Evolutionary conservation across 2,888 invertebrate genomes (phyloP), one percentile per base, ranked within the genome.

Genomic region (Agonopterix subpropinquella): DNA sequence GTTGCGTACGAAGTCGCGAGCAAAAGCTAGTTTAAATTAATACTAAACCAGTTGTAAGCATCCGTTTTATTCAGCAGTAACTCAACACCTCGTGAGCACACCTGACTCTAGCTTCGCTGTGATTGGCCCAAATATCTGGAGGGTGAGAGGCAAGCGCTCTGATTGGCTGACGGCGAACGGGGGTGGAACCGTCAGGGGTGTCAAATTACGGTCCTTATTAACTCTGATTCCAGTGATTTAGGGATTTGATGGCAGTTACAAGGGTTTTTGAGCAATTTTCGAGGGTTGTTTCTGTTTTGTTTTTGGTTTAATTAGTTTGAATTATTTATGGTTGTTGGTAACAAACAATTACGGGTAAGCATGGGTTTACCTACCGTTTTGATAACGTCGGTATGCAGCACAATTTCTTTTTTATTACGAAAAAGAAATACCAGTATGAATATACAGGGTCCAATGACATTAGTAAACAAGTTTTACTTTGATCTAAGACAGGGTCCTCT

Each of bases 181-280:
- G 81, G 84, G 78, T 77, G 81, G 69, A 52, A 49, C 52, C 60
- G 53, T 35, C 50, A 58, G 53, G 47, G 67, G 75, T 75, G 56
- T 81, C 79, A 53, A 51, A 63, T 81, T 77, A 63, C 83, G 62
- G 65, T 9, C 70, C 70, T 75, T 80, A 80, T 74, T 80, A 80
- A 74, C 65, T 59, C 61, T 56, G 58, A 60, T 63, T 65, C 62
- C 56, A 71, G 77, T 80, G 81, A 81, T 83, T 81, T 80, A 79
- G 58, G 65, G 73, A 69, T 72, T 73, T 60, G 47, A 58, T 62
- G 59, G 55, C 53, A 60, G 63, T 61, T 57, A 58, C 52, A 53
- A 59, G 63, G 63, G 63, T 62, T 58, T 39, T n/a, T n/a, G 28
- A 28, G 28, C 28, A 28, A 28, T 10, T 43, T 43, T 9, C 8